Evolutionary conservation across 2,797 vertebrate genomes (phyloP).

Genomic region (Silurus lanzhouensis): DNA sequence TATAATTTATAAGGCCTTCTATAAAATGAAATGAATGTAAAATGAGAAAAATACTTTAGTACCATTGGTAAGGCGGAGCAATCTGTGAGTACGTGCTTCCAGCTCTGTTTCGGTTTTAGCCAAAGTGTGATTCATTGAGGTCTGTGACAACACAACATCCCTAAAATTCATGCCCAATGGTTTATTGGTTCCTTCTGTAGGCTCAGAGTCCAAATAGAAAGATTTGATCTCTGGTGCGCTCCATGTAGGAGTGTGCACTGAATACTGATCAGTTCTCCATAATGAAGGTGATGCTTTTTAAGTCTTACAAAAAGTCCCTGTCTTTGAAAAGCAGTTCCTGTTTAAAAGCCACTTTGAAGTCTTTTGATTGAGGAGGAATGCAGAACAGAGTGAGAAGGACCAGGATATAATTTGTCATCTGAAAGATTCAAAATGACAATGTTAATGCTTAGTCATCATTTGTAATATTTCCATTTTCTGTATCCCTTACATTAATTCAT

Average conservation of each 20-base stretch:
- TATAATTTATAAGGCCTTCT: slow-evolving; percentile 3
- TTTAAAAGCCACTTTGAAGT: slow-evolving; percentile 66
- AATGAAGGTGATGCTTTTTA: not conserved
- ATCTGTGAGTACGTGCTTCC: slow-evolving; percentile 37
- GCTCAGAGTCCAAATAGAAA: not conserved
- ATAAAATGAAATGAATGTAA: slow-evolving; percentile 13
- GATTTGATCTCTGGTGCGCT: not conserved
- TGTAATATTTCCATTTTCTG: not conserved
- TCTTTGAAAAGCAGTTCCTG: slow-evolving; percentile 39
- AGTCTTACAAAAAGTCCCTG: not conserved
- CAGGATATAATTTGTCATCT: slow-evolving; percentile 63
- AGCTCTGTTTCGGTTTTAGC: slow-evolving; percentile 26
- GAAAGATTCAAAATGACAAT: slow-evolving; percentile 21
- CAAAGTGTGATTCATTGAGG: slow-evolving; percentile 13
- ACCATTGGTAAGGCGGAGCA: slow-evolving; percentile 44
- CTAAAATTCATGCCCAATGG: slow-evolving; percentile 7
- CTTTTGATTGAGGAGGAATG: slow-evolving; percentile 57
- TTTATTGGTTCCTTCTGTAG: slow-evolving; percentile 24
- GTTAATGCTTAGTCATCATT: not conserved
- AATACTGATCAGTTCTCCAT: not conserved
- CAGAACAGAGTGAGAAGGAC: slow-evolving; percentile 59
- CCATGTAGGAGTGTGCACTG: not conserved
- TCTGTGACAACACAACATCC: slow-evolving; percentile 19
- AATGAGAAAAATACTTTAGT: slow-evolving; percentile 1
- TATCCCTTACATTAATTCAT: slow-evolving; percentile 12